phyloP scores from a whole-genome alignment of 2,797 vertebrate species.

The Hydrolagus colliei region DNA sequence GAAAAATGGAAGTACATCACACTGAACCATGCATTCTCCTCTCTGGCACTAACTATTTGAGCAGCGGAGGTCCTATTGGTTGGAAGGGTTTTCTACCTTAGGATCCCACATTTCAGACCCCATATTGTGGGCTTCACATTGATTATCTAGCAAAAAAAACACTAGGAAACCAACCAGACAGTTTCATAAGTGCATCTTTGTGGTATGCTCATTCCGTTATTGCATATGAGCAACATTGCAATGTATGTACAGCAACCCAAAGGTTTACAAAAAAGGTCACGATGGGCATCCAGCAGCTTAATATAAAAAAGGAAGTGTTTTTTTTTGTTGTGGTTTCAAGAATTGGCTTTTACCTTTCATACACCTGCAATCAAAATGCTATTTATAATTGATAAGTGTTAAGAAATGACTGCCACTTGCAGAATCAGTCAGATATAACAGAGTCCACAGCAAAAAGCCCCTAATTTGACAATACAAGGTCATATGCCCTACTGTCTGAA shows the following conservation, averaged over 20 bases:
- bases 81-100: no score
- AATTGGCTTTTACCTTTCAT: not conserved
- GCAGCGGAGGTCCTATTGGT: no score
- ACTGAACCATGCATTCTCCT: no score
- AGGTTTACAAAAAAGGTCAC: not conserved
- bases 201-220: not conserved
- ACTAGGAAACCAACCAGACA: not conserved
- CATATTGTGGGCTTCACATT: not conserved
- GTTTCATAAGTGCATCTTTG: not conserved
- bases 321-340: not conserved
- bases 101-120: no score
- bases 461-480: not conserved
- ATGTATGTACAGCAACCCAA: not conserved
- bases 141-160: not conserved
- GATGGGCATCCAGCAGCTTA: not conserved
- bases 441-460: not conserved
- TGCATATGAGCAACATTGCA: not conserved
- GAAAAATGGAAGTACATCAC: no score
- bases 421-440: not conserved
- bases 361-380: not conserved
- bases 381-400: not conserved
- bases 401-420: not conserved
- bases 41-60: no score
- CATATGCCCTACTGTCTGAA: not conserved
- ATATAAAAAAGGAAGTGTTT: not conserved